Conservation (phyloP, 2,888 invertebrate genomes). For the Hydrotaea diabolus region DNA sequence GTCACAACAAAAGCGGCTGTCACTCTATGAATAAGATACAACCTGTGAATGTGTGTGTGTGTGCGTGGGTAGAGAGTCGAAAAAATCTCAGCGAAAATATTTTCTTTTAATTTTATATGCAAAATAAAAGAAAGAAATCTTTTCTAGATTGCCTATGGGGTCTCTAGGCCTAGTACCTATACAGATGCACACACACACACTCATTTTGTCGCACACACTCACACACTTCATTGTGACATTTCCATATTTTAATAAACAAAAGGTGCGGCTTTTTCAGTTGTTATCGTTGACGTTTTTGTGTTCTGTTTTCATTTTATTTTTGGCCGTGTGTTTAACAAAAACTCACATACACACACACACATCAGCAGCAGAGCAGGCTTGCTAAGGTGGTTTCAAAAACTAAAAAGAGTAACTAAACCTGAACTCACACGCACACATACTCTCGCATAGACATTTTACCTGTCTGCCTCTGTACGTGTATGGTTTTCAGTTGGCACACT, state of each 20-base stretch:
- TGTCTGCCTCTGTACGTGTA: too few relatives aligned
- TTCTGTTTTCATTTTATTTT: background rate
- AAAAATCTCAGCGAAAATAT: background rate
- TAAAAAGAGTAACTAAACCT: background rate
- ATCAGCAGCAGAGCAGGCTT: too few relatives aligned
- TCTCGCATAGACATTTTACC: background rate
- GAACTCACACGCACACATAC: background rate
- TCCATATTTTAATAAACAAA: constrained; percentile 24
- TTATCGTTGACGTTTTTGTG: background rate
- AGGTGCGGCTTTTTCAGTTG: constrained; percentile 15
- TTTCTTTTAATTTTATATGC: constrained; percentile 3
- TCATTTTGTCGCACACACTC: too few relatives aligned
- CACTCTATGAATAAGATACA: background rate
- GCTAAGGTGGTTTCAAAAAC: background rate
- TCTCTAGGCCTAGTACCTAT: too few relatives aligned
- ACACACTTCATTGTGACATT: constrained; percentile 1
- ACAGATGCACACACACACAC: background rate
- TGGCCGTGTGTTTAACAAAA: background rate
- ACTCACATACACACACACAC: background rate
- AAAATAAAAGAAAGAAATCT: constrained; percentile 6
- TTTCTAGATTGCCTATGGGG: background rate
- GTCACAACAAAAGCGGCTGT: background rate
- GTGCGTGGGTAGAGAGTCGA: background rate
- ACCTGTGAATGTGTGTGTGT: background rate
- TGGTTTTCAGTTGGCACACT: too few relatives aligned